Base-by-base conservation (phyloP, 2,113 vertebrate genomes). In the Cryptotis parvus region DNA sequence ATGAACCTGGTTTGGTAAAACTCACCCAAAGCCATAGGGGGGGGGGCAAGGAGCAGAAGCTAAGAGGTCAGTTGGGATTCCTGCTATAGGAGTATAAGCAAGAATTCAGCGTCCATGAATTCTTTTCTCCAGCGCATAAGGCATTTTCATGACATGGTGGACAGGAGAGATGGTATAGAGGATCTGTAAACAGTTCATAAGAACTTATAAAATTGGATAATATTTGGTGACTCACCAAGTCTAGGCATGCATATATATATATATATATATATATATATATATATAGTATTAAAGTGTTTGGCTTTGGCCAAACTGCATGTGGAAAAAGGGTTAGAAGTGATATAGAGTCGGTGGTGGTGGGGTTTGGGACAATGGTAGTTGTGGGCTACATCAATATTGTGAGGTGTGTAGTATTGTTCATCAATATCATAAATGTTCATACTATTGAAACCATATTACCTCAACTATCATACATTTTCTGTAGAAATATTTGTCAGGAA, bases 21-120 rank as follows among this genome's bases (percentile, higher is more conserved):
- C 22, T 49, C 26, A 22, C 22, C 18, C 14, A 27, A 14, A 58
- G 7, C 39, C 43, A 5, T 5, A 41, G 39, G 10, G 37, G 24
- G 2, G 14, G 3, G 12, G 33, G 37, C 2, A 26, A 22, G 1
- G 0, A 7, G 31, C 4, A 63, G 66, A 35, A 18, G 4, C 29
- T 43, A 52, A 41, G 15, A 45, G 20, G 33, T 41, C 7, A 58
- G 15, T 58, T 6, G 18, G 55, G 15, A 77, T 61, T 73, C 76
- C 18, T 14, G 49, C 52, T 70, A 4, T 31, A 72, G 41, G 37
- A 76, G 88, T 29, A n/a, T 2, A 1, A 93, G 1, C 18, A 80
- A 75, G 55, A 58, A 8, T 70, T 37, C 15, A 70, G 1, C 1
- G 52, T 68, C 41, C 31, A 74, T 31, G 82, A 12, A 27, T 90